Conservation (phyloP, 2,888 invertebrate species). For the Trichogramma dendrolimi region DNA sequence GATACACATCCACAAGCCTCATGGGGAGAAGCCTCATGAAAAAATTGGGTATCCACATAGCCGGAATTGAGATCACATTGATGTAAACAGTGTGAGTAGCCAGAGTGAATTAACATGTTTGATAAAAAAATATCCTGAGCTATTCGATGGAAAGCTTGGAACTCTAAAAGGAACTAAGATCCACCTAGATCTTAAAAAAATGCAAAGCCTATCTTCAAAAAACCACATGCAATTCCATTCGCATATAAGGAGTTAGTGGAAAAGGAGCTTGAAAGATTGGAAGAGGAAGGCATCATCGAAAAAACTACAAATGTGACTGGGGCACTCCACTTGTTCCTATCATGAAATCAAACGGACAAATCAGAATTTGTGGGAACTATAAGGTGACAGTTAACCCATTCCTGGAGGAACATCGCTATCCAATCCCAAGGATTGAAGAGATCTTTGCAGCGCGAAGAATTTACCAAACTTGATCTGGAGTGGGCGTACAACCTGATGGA, state of each 20-base stretch:
- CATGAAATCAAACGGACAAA: conserved; percentile 38
- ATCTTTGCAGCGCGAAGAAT: conserved; percentile 25
- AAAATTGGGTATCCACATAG: no score
- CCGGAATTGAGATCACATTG: no score
- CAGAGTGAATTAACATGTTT: no score
- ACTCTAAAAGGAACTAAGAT: conserved; percentile 19
- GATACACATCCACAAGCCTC: no score
- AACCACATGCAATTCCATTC: conserved; percentile 35
- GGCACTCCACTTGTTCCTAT: conserved; percentile 44
- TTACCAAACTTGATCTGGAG: conserved; percentile 37
- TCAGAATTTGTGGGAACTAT: conserved; percentile 43
- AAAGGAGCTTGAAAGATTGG: conserved; percentile 31
- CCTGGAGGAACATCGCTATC: conserved; percentile 32
- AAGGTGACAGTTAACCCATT: conserved; percentile 40
- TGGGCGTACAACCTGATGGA: conserved; percentile 44
- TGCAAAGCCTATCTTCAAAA: conserved; percentile 23
- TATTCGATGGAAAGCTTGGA: conserved; percentile 24
- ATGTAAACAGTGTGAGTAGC: no score
- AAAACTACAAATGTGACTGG: conserved; percentile 35
- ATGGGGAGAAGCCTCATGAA: no score
- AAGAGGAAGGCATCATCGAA: conserved; percentile 25
- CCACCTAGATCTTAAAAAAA: conserved; percentile 24
- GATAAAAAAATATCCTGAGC: no score
- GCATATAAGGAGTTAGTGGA: conserved; percentile 33
- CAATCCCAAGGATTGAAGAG: conserved; percentile 30